Base-by-base conservation (phyloP, 2,888 invertebrate species). In the Osmoderma eremita region DNA sequence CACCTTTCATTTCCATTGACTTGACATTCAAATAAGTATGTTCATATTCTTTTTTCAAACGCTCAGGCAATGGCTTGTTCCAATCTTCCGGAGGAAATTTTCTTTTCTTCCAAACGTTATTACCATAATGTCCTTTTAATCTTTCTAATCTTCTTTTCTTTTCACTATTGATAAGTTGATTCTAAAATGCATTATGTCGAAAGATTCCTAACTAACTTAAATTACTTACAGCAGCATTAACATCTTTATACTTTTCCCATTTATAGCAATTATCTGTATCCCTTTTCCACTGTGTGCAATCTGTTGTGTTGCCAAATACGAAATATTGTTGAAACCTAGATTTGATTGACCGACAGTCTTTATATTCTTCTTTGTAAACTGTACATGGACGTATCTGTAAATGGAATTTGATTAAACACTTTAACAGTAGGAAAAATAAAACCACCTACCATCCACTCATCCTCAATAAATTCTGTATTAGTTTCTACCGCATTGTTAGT, bases 321-420 rank as follows among this genome's bases (percentile, higher is more conserved):
- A 94, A 97, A 79, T 93, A 91, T 81, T 96, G 96, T 79, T 96
- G 90, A 75, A 95, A 93, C 71, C 94, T 85, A 0, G 86, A 91
- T 80, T 83, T 88, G 17, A 92, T 83, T 73, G 91, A 90, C 61
- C 83, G 89, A 79, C 95, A 95, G 72, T 95, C 94, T 18, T 85
- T 84, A 77, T 92, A 93, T 83, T 95, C 95, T 62, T 90, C 91
- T 75, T 90, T 86, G 77, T 95, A 95, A n/a, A 88, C 75, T n/a
- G 86, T 81, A 80, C 94, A 94, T 4, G 91, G 89, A 73, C 92
- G 85, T 54, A 95, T 89, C 94, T 94, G 78, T 20, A 18, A 53
- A 39, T 18, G 2, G 13, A 53, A 5, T 41, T 17, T 8, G 17
- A 30, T 13, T 51, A 51, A 36, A 61, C 38, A 22, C 18, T 53